Evolutionary conservation across 1,140 invertebrate species (phyloP), one percentile per base, ranked within the genome.

Genomic region (Saccostrea cuccullata): DNA sequence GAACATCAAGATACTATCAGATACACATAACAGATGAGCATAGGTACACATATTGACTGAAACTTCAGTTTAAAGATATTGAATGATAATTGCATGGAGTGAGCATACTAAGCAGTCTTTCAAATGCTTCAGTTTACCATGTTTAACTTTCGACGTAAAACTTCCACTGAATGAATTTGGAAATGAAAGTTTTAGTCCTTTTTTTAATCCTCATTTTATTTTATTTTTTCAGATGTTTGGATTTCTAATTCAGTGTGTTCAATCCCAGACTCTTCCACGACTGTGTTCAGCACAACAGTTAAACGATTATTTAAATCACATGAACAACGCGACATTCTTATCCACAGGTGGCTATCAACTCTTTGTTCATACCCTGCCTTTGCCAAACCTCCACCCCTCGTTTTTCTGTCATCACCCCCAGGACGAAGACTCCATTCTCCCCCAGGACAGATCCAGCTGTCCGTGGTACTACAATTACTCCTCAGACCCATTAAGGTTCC

Each of bases 191-290:
- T 47, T 47, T 47, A 47, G 9, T 4, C 6, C 13, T 60, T 4
- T 60, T 60, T 60, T 60, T 17, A 60, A 60, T 13, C 58, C 30
- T 47, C 47, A 47, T 64, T 64, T 20, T 17, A 64, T n/a, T 4
- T 20, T 20, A 5, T 64, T 64, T 64, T 77, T 77, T 77, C 70
- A 77, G 70, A 77, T 36, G 26, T 77, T 17, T 77, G 70, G 70
- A 36, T 77, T 30, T 26, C 70, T 77, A 36, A 15, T 30, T 26
- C 70, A 15, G 15, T 77, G 11, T 15, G 70, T 77, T 36, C 0
- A 77, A 15, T 36, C 70, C 12, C 23, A 17, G 15, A 30, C 30
- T 26, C 4, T 77, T 5, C 70, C 70, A 15, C 9, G 1, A 15
- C 15, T 77, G 15, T 77, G 70, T 36, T 30, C 11, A 15, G 70